Evolutionary conservation across 2,797 vertebrate species (phyloP).

Genomic region (Graptemys geographica): DNA sequence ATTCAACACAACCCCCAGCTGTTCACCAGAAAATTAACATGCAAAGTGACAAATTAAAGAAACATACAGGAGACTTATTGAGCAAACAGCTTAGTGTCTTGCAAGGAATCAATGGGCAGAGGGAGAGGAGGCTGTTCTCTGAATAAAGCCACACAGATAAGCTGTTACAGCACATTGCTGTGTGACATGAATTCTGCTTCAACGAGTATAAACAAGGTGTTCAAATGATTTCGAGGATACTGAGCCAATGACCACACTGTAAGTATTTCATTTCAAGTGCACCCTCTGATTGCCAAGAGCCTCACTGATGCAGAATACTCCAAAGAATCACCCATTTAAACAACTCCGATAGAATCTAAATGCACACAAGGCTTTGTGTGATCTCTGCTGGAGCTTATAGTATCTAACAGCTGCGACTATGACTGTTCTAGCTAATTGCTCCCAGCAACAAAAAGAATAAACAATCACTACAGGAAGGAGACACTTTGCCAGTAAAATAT

Average conservation of each 20-base stretch:
- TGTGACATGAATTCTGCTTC: neutral
- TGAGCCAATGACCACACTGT: neutral
- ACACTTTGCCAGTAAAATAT: constrained; percentile 73
- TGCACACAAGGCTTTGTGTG: constrained; percentile 64
- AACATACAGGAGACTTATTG: neutral
- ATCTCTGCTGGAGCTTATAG: constrained; percentile 64
- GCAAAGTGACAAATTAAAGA: neutral
- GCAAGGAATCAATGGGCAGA: neutral
- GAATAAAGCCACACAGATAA: neutral
- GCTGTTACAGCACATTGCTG: neutral
- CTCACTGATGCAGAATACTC: constrained; percentile 27
- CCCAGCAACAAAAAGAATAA: constrained; percentile 74
- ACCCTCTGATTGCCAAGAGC: neutral
- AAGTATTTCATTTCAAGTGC: constrained; percentile 30
- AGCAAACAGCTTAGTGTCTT: neutral
- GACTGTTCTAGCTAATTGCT: constrained; percentile 78
- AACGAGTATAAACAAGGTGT: constrained; percentile 10
- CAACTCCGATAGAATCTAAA: constrained; percentile 75
- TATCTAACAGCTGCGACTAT: constrained; percentile 77
- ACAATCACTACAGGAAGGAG: constrained; percentile 74
- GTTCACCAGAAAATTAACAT: neutral
- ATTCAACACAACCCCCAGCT: neutral
- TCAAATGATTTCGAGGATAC: neutral
- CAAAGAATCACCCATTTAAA: constrained; percentile 50
- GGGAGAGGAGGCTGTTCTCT: neutral